A percentile compares a stretch with the other conserved stretches of the same genome.
These are phyloP conservation scores for Avahi laniger DNA, from an alignment of 2,797 vertebrate genomes.

Conservation along the genomic window DNA sequence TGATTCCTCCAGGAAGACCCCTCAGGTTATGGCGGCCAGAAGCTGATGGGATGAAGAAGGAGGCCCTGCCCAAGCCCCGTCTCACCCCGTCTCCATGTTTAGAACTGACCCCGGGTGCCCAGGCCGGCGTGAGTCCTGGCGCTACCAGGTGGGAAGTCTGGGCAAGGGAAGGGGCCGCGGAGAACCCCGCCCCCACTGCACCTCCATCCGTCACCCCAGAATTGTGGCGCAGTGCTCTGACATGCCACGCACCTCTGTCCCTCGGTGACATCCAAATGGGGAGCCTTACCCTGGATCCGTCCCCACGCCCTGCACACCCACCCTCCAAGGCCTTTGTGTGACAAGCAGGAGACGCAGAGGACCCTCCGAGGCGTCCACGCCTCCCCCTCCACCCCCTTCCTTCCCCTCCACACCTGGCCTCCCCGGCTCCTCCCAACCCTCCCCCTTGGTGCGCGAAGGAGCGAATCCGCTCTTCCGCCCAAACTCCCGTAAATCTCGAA, in stretches of 20 bases:
- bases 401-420: background rate
- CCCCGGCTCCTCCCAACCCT: background rate
- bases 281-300: rapidly evolving
- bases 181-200: rapidly evolving
- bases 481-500: background rate
- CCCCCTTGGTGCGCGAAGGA: background rate
- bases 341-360: rapidly evolving
- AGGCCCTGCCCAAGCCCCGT: no score
- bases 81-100: rapidly evolving
- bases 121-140: background rate
- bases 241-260: rapidly evolving
- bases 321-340: no score
- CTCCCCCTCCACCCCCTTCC: background rate
- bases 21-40: background rate
- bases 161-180: background rate
- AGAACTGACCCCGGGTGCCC: background rate
- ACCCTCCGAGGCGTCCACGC: background rate
- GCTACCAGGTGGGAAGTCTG: background rate
- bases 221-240: rapidly evolving
- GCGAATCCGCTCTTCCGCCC: conserved; percentile 32
- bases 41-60: background rate
- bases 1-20: background rate
- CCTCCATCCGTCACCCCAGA: background rate
- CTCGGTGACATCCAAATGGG: background rate
- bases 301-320: rapidly evolving